A percentile compares a stretch with the other conserved stretches of the same genome.
These are phyloP conservation scores for Hippocampus zosterae DNA, from an alignment of 2,113 vertebrate species.

Conservation along the genomic window DNA sequence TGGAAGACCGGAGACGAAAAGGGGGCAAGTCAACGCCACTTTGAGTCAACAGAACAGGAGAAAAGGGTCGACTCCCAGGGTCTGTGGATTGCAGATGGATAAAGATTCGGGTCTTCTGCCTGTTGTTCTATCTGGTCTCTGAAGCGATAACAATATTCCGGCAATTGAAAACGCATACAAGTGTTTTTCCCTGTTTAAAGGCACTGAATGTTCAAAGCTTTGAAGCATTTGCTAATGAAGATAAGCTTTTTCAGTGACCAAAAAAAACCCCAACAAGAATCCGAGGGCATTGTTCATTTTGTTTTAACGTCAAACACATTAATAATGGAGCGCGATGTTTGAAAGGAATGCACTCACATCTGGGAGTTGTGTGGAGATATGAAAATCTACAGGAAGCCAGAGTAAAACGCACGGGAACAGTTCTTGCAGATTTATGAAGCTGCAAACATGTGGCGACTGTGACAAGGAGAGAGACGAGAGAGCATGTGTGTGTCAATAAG, in stretches of 20 bases:
- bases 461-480: not conserved
- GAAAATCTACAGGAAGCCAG: conserved; percentile 8
- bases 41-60: conserved; percentile 15
- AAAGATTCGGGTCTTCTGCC: conserved; percentile 37
- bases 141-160: conserved; percentile 49
- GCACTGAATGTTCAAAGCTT: conserved; percentile 6
- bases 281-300: not conserved
- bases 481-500: not conserved
- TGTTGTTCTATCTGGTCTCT: conserved; percentile 40
- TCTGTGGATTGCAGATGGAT: conserved; percentile 37
- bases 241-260: conserved; percentile 14
- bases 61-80: not conserved
- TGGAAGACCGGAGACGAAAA: conserved; percentile 18
- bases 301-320: conserved; percentile 14
- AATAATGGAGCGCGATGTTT: conserved; percentile 21
- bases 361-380: conserved; percentile 18
- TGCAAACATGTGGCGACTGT: conserved; percentile 32
- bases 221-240: conserved; percentile 19
- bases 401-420: conserved; percentile 22
- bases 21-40: conserved; percentile 22
- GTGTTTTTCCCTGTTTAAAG: conserved; percentile 28
- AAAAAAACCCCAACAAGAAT: not conserved
- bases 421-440: conserved; percentile 49
- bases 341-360: conserved; percentile 26
- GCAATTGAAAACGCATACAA: conserved; percentile 30